Conservation (phyloP, 2,888 invertebrate genomes). For the Eumerus sabulonum region DNA sequence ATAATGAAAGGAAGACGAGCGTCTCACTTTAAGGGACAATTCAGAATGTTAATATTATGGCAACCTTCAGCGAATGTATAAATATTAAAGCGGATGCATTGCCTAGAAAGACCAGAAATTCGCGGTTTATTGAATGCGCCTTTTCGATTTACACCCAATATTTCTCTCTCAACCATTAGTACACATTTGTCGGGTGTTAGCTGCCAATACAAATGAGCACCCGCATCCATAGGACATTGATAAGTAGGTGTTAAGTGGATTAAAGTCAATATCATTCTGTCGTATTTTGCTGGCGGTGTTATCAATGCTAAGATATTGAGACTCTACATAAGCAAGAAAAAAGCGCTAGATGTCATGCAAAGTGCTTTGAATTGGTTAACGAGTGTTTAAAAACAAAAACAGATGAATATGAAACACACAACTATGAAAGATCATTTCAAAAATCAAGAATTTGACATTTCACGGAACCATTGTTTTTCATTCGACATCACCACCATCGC, state of each 20-base stretch:
- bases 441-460: conserved; percentile 59
- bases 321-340: conserved; percentile 27
- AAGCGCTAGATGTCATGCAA: conserved; percentile 26
- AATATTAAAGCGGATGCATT: no score
- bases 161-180: background rate
- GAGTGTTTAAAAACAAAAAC: conserved; percentile 1
- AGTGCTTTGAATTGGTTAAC: conserved; percentile 7
- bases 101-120: no score
- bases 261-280: conserved; percentile 48
- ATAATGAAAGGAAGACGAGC: no score
- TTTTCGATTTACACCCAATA: no score
- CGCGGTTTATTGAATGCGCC: no score
- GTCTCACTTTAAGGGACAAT: no score
- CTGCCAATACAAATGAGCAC: conserved; percentile 8
- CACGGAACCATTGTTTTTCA: background rate
- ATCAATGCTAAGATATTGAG: conserved; percentile 18
- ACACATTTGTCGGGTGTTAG: background rate
- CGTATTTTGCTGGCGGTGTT: conserved; percentile 67
- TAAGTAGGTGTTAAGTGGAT: conserved; percentile 30
- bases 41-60: no score
- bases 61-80: no score
- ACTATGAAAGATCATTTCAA: background rate
- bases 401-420: conserved; percentile 21
- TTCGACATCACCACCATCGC: conserved; percentile 54
- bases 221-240: conserved; percentile 28